These are phyloP conservation scores for Brachyrhaphis roseni DNA, from an alignment of 2,797 vertebrate genomes.

Conservation along the genomic window DNA sequence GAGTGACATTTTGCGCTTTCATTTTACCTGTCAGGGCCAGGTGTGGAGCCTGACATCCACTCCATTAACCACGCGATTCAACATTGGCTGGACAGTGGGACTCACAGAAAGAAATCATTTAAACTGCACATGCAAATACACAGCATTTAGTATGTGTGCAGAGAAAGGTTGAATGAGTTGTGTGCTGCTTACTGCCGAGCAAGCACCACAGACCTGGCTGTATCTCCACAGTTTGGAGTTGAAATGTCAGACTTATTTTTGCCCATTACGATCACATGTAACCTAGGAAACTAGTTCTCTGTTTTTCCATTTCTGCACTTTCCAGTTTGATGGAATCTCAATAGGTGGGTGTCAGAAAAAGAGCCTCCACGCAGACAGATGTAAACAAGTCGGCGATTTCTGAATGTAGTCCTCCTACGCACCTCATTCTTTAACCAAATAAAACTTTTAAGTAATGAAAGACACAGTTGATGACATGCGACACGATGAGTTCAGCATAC, in stretches of 20 bases:
- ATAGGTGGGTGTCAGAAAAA: background rate
- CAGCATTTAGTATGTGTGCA: background rate
- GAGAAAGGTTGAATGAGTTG: background rate
- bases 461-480: no score
- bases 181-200: background rate
- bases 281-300: conserved; percentile 18
- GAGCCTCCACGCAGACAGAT: background rate
- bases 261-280: conserved; percentile 45
- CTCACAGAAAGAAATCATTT: conserved; percentile 13
- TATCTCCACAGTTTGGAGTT: background rate
- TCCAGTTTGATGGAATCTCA: conserved; percentile 24
- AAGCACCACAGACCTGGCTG: background rate
- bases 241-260: background rate
- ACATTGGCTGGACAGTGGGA: conserved; percentile 68
- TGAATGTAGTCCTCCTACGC: background rate
- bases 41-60: conserved; percentile 46
- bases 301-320: conserved; percentile 9
- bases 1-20: background rate
- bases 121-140: no score
- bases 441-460: no score
- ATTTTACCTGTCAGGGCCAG: conserved; percentile 76
- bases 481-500: no score
- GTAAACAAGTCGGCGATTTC: background rate
- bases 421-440: no score
- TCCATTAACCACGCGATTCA: conserved; percentile 77